Evolutionary conservation across 2,888 invertebrate genomes (phyloP).

Genomic region (Acleris emargana): DNA sequence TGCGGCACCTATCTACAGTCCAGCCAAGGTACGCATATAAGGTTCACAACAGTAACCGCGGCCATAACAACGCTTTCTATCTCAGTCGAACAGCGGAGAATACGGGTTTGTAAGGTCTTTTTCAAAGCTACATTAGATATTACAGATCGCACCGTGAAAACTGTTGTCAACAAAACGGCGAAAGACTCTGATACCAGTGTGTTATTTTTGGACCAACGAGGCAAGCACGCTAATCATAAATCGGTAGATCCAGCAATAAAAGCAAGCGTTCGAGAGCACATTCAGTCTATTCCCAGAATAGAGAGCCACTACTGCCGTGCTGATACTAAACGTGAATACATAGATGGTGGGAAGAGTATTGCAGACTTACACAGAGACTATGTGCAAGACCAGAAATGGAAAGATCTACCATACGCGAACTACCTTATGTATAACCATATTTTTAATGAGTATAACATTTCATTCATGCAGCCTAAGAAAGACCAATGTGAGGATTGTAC

Average conservation of each 20-base stretch:
- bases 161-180: slow-evolving; percentile 8
- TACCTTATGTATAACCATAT: slow-evolving; percentile 16
- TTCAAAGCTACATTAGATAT: background rate
- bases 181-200: slow-evolving; percentile 17
- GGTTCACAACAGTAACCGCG: slow-evolving; percentile 21
- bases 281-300: slow-evolving; percentile 38
- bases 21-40: slow-evolving; percentile 29
- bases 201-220: slow-evolving; percentile 19
- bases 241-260: slow-evolving; percentile 33
- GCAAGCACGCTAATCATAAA: slow-evolving; percentile 31
- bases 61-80: slow-evolving; percentile 27
- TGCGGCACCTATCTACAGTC: slow-evolving; percentile 26
- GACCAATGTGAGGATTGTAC: slow-evolving; percentile 36
- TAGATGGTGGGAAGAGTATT: slow-evolving; percentile 35
- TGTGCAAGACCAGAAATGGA: slow-evolving; percentile 22
- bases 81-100: slow-evolving; percentile 24
- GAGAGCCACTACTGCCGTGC: slow-evolving; percentile 39
- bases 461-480: slow-evolving; percentile 37
- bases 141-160: no score
- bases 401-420: slow-evolving; percentile 25
- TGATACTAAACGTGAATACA: slow-evolving; percentile 36
- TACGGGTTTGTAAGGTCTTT: slow-evolving; percentile 28
- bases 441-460: slow-evolving; percentile 38
- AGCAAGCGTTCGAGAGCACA: slow-evolving; percentile 33
- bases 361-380: slow-evolving; percentile 37